phyloP scores from a whole-genome alignment of 2,797 vertebrate genomes.

The Pteropus rufus region DNA sequence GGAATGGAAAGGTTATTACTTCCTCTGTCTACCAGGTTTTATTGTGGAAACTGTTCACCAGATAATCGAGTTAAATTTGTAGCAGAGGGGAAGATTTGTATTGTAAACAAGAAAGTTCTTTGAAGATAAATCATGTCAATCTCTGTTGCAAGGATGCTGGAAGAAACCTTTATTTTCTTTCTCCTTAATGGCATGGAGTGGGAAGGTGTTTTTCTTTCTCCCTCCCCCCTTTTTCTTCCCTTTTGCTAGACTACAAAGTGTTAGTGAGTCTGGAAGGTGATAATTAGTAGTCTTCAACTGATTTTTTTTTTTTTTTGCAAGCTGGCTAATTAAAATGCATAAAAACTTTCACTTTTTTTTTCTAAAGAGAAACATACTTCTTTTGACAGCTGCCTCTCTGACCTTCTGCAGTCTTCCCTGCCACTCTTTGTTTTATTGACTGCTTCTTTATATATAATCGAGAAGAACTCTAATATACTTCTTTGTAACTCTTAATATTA shows the following conservation, averaged over 20 bases:
- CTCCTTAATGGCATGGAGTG: background rate
- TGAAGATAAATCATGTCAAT: constrained; percentile 61
- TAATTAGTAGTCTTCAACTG: constrained; percentile 81
- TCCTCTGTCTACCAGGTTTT: constrained; percentile 49
- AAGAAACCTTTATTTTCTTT: constrained; percentile 16
- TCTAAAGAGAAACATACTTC: background rate
- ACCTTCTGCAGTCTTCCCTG: background rate
- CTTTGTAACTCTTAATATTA: background rate
- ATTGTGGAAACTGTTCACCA: constrained; percentile 44
- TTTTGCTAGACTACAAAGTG: constrained; percentile 72
- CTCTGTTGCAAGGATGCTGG: constrained; percentile 36
- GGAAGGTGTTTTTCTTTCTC: constrained; percentile 62
- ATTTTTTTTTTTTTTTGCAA: constrained; percentile 48
- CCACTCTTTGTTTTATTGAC: background rate
- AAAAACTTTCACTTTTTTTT: constrained; percentile 46
- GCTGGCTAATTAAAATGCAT: constrained; percentile 51
- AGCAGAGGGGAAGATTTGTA: constrained; percentile 57
- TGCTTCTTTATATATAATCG: background rate
- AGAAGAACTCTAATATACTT: background rate
- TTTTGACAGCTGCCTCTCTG: background rate
- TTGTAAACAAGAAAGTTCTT: constrained; percentile 68
- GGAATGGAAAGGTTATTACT: constrained; percentile 14
- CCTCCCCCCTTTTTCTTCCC: background rate
- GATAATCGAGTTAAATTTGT: constrained; percentile 73
- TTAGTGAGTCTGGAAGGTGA: constrained; percentile 80